These are phyloP conservation scores for Argya squamiceps DNA, from an alignment of 2,797 vertebrate genomes.

Conservation along the genomic window DNA sequence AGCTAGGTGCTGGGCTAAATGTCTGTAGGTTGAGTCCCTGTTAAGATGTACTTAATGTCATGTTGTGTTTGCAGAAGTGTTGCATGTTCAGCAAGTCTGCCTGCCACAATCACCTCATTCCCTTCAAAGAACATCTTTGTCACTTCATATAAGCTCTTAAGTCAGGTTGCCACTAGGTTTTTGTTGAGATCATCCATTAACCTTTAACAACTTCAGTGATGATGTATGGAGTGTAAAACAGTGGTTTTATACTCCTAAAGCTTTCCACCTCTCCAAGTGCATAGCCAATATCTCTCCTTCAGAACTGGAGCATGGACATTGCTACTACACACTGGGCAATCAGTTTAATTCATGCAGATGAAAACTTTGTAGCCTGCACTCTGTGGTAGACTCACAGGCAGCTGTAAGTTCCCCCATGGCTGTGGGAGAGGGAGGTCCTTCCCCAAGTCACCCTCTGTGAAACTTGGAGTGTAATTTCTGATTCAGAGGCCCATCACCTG, in stretches of 20 bases:
- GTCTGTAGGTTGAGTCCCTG: neutral
- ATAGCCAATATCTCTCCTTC: neutral
- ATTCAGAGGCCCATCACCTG: neutral
- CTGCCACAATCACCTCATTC: neutral
- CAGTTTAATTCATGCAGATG: neutral
- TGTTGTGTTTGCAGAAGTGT: neutral
- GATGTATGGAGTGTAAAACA: neutral
- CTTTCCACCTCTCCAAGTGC: neutral
- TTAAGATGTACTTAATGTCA: neutral
- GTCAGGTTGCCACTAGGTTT: neutral
- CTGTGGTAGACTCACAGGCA: neutral
- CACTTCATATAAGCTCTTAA: neutral
- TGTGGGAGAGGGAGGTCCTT: neutral
- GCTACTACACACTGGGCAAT: neutral
- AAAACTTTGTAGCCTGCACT: neutral
- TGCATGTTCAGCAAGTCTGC: neutral
- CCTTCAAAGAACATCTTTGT: neutral
- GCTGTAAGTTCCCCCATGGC: neutral
- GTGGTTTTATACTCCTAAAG: neutral
- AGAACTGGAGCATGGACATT: neutral
- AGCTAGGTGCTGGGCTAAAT: neutral
- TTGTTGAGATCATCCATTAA: neutral
- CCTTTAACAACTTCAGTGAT: neutral
- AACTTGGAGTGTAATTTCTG: neutral
- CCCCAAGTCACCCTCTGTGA: neutral